phyloP scores from a whole-genome alignment of 2,113 vertebrate genomes.

The Cynopterus brachyotis region DNA sequence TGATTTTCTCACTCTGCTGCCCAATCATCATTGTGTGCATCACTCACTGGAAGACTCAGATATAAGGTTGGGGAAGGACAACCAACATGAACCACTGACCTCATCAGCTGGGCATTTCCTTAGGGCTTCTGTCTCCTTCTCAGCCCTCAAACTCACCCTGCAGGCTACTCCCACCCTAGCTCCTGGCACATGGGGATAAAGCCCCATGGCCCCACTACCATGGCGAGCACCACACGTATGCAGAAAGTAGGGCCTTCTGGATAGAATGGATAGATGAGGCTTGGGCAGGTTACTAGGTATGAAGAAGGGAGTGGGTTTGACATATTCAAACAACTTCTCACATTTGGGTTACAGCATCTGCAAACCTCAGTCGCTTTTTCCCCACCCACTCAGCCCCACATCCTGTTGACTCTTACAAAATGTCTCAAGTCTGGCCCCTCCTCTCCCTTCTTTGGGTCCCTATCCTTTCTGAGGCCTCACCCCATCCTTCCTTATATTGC shows the following conservation, averaged over 20 bases:
- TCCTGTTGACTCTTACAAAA: constrained; percentile 55
- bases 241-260: background rate
- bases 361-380: background rate
- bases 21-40: background rate
- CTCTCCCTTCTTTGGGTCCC: background rate
- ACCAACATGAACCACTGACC: background rate
- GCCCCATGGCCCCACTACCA: background rate
- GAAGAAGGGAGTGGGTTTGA: background rate
- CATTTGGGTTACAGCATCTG: background rate
- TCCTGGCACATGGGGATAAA: background rate
- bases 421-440: constrained; percentile 12
- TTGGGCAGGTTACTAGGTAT: background rate
- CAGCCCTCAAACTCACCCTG: background rate
- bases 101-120: background rate
- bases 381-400: constrained; percentile 2
- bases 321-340: background rate
- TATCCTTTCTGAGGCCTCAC: background rate
- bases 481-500: background rate
- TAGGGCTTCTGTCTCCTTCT: background rate
- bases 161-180: background rate
- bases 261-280: background rate
- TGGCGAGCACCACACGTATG: background rate
- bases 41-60: background rate
- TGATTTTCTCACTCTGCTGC: background rate
- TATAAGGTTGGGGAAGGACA: background rate